Percentiles rank a stretch among this genome's conserved stretches.
phyloP scores from a whole-genome alignment of 2,797 vertebrate genomes.

The Helarctos malayanus region DNA sequence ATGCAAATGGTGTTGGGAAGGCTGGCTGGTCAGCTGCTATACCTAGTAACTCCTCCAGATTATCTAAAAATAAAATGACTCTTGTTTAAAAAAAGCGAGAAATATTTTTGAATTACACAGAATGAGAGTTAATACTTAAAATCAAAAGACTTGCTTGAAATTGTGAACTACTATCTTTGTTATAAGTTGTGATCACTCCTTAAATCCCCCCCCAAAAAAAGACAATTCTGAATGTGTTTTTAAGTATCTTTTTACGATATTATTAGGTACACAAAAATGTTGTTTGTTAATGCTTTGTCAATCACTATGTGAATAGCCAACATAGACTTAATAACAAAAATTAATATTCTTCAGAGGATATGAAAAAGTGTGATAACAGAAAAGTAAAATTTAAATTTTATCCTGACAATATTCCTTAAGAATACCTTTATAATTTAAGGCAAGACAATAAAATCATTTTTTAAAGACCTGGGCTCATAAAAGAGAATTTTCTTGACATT shows the following conservation, averaged over 20 bases:
- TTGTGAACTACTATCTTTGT: conserved; percentile 36
- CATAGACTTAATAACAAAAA: conserved; percentile 80
- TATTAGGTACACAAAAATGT: conserved; percentile 78
- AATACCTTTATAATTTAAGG: conserved; percentile 68
- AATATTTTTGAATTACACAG: conserved; percentile 68
- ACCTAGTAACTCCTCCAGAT: conserved; percentile 73
- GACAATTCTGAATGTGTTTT: conserved; percentile 73
- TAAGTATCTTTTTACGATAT: conserved; percentile 66
- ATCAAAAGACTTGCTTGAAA: conserved; percentile 63
- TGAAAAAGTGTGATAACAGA: conserved; percentile 79
- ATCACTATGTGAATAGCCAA: conserved; percentile 80
- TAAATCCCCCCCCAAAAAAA: conserved; percentile 72
- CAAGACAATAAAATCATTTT: conserved; percentile 70
- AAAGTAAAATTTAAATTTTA: conserved; percentile 83
- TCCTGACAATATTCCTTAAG: conserved; percentile 76
- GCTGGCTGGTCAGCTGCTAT: conserved; percentile 80
- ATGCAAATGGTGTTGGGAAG: conserved; percentile 82
- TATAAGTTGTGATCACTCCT: conserved; percentile 68
- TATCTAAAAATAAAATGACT: conserved; percentile 71
- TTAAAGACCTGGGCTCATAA: conserved; percentile 72
- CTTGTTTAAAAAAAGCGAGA: neutral
- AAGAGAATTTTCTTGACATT: conserved; percentile 69
- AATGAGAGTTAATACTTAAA: conserved; percentile 48
- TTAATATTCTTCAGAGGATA: conserved; percentile 77
- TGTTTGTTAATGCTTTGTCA: conserved; percentile 84